A percentile compares a stretch with the other conserved stretches of the same genome.
phyloP scores from a whole-genome alignment of 2,113 vertebrate genomes.

The Cervus canadensis region DNA sequence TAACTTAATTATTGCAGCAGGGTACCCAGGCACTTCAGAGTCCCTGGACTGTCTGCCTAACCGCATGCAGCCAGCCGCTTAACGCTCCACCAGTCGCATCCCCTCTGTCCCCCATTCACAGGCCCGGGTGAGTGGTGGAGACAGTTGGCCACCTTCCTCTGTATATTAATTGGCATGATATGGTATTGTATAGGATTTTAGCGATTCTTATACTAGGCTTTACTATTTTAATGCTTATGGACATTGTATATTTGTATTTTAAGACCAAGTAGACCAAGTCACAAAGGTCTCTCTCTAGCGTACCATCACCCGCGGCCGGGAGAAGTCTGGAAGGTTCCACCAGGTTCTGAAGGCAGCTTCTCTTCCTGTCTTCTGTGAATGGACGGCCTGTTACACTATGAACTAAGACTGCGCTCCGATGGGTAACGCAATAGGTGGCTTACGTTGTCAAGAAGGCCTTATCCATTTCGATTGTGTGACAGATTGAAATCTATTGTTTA shows the following conservation, averaged over 20 bases:
- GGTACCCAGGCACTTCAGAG: not conserved
- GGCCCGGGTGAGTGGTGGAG: slow-evolving; percentile 10
- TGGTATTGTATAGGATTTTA: slow-evolving; percentile 79
- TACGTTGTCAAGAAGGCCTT: slow-evolving; percentile 80
- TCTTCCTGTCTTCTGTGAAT: slow-evolving; percentile 68
- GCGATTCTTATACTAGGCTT: slow-evolving; percentile 76
- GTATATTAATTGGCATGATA: slow-evolving; percentile 79
- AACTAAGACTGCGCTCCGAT: slow-evolving; percentile 69
- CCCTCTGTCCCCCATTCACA: slow-evolving; percentile 36
- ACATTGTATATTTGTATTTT: slow-evolving; percentile 81
- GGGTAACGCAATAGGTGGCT: slow-evolving; percentile 63
- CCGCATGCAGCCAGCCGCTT: slow-evolving; percentile 26
- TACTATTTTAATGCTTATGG: slow-evolving; percentile 76
- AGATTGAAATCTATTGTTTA: slow-evolving; percentile 81
- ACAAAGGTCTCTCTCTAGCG: slow-evolving; percentile 71
- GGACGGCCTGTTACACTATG: slow-evolving; percentile 64
- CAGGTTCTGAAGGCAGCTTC: slow-evolving; percentile 61
- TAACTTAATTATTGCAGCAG: slow-evolving; percentile 42
- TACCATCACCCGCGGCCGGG: slow-evolving; percentile 61
- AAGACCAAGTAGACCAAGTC: slow-evolving; percentile 81
- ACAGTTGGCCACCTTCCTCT: slow-evolving; percentile 68
- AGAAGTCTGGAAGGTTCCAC: slow-evolving; percentile 59
- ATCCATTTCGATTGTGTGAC: slow-evolving; percentile 73
- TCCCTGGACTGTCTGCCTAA: slow-evolving; percentile 23
- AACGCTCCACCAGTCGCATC: slow-evolving; percentile 34